These are phyloP conservation scores for Otolemur garnettii DNA, from an alignment of 2,113 vertebrate genomes.

Conservation along the genomic window DNA sequence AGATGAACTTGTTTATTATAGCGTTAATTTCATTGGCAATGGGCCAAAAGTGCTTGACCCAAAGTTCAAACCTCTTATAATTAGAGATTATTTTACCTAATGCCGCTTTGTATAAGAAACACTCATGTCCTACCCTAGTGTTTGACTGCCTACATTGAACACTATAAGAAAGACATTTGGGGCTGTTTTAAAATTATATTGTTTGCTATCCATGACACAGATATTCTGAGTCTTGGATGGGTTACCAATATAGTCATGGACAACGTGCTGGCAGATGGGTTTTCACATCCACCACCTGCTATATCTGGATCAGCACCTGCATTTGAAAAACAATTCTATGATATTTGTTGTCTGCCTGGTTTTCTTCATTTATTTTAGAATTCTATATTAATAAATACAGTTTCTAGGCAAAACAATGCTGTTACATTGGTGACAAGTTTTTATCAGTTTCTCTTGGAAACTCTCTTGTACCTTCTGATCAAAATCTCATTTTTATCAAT, in stretches of 20 bases:
- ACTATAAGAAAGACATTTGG: background rate
- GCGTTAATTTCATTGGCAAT: slow-evolving; percentile 16
- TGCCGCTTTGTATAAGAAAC: slow-evolving; percentile 22
- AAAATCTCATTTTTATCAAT: slow-evolving; percentile 75
- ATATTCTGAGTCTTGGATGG: background rate
- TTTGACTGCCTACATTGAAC: background rate
- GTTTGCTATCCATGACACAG: background rate
- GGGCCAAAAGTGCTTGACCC: background rate
- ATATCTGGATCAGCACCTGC: slow-evolving; percentile 64
- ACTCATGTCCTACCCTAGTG: background rate
- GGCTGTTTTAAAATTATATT: background rate
- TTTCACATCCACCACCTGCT: slow-evolving; percentile 74
- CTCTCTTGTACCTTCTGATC: slow-evolving; percentile 51
- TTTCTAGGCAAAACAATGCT: slow-evolving; percentile 68
- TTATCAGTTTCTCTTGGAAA: slow-evolving; percentile 54
- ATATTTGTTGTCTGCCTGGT: slow-evolving; percentile 65
- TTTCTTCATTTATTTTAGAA: slow-evolving; percentile 58
- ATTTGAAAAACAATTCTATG: slow-evolving; percentile 67
- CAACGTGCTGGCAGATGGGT: slow-evolving; percentile 65
- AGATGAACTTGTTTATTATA: background rate
- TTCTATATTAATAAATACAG: slow-evolving; percentile 49
- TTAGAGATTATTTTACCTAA: background rate
- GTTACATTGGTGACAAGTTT: slow-evolving; percentile 38
- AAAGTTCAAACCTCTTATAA: slow-evolving; percentile 28
- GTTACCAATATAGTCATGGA: slow-evolving; percentile 66